Evolutionary conservation across 2,797 vertebrate genomes (phyloP), one percentile per base, ranked within the genome.

Genomic region (Meriones psammophilus): DNA sequence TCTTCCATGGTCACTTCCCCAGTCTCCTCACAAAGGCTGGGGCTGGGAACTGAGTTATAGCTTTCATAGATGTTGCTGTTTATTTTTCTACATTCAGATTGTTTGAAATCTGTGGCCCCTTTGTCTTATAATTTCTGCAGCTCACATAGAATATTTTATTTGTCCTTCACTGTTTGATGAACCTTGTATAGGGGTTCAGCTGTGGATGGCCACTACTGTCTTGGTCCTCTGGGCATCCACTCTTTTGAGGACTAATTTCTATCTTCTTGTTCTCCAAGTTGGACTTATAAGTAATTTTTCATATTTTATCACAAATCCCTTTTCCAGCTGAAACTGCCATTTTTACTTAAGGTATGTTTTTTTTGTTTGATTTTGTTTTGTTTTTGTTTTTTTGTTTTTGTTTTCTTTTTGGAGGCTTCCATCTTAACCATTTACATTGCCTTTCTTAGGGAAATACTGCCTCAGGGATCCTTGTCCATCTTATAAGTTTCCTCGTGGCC

Each of bases 351-450:
- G 50, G 50, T 50, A 50, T 10, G 9, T 50, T 50, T 50, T 42
- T 42, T 42, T 42, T 42, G 42, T 42, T 42, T 42, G 42, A 4
- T 42, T 42, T 42, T 42, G 71, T 13, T 71, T 42, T 46, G 54
- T 54, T 69, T 89, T 95, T 88, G 39, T 36, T 36, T 56, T 79
- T 42, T 42, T 54, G 54, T 89, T 95, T 88, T 50, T 36, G 46
- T 56, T 79, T 83, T 94, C 85, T 50, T 54, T 54, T 88, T 85
- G 73, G 85, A 76, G n/a, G 10, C 69, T 74, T 39, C 36, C 36
- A 36, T 3, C 8, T 60, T 28, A 71, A 42, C 24, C 39, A n/a
- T 8, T 36, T 64, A 39, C 66, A 30, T 20, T 14, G n/a, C 56
- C 24, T 73, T n/a, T 74, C 10, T n/a, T 54, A 4, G 28, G 42